These are phyloP conservation scores for Lophotriccus pileatus DNA, from an alignment of 2,797 vertebrate genomes.

Conservation along the genomic window DNA sequence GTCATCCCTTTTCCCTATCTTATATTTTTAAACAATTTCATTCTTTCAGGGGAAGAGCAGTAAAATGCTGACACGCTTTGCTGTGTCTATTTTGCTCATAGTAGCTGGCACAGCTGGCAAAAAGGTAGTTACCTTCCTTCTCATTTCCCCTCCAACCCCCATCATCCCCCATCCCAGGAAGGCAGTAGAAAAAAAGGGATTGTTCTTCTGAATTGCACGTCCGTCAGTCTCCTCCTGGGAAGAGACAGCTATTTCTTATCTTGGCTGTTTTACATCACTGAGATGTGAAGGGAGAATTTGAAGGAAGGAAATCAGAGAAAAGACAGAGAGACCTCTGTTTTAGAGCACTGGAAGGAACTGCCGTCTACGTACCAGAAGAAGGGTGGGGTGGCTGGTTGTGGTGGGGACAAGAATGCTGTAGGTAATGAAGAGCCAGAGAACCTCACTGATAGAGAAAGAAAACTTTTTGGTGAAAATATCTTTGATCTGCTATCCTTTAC, in stretches of 20 bases:
- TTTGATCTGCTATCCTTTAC: not conserved
- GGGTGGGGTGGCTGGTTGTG: not conserved
- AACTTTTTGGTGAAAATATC: not conserved
- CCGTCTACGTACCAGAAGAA: not conserved
- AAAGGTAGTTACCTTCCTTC: conserved; percentile 12
- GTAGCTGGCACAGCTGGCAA: not conserved
- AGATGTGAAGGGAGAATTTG: not conserved
- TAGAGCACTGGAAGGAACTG: not conserved
- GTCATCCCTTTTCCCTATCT: not conserved
- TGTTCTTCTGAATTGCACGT: conserved; percentile 45
- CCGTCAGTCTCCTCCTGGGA: conserved; percentile 33
- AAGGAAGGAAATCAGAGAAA: conserved; percentile 51
- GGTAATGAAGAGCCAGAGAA: not conserved
- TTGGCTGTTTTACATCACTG: conserved; percentile 30
- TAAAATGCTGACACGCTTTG: not conserved
- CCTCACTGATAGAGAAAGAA: not conserved
- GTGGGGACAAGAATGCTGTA: not conserved
- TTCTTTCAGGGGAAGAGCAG: not conserved
- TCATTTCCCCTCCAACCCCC: not conserved
- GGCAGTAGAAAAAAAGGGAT: conserved; percentile 15
- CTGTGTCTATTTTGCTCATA: not conserved
- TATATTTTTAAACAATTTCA: not conserved
- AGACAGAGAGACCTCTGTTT: not conserved
- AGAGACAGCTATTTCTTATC: conserved; percentile 50
- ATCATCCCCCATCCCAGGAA: not conserved